Conservation (phyloP, 92 coral and sea anemone species). For the Phymanthus crucifer region DNA sequence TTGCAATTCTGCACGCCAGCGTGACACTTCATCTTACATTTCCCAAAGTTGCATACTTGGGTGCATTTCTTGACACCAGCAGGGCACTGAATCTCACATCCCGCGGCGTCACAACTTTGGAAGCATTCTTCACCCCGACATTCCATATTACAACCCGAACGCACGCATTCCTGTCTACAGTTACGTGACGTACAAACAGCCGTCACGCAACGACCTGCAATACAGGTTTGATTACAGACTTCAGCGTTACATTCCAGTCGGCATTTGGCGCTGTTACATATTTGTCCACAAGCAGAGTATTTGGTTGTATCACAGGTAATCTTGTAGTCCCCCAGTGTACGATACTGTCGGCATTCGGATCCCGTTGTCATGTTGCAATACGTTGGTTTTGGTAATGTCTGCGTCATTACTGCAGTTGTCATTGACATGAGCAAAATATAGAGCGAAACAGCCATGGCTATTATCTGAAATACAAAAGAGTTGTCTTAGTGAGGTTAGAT, state of each 20-base stretch:
- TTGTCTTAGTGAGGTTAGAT: not conserved
- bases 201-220: constrained; percentile 71
- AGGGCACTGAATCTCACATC: constrained; percentile 74
- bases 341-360: constrained; percentile 49
- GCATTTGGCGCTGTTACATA: constrained; percentile 71
- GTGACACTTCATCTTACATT: constrained; percentile 72
- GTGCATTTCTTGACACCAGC: constrained; percentile 60
- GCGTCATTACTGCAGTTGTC: not conserved
- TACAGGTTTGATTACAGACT: constrained; percentile 73
- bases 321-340: constrained; percentile 35
- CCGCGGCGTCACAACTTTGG: constrained; percentile 69
- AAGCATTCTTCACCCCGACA: constrained; percentile 60
- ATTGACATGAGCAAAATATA: not conserved
- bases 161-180: constrained; percentile 67
- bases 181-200: constrained; percentile 52
- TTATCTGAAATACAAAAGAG: not conserved
- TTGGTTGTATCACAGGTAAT: constrained; percentile 33
- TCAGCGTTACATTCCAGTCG: constrained; percentile 45
- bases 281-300: constrained; percentile 57
- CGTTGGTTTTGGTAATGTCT: constrained; percentile 14
- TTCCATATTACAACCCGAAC: constrained; percentile 77
- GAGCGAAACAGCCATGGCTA: not conserved
- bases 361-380: constrained; percentile 48
- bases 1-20: constrained; percentile 69
- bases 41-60: constrained; percentile 66